phyloP scores from a whole-genome alignment of 2,888 invertebrate genomes.

The Celastrina argiolus region DNA sequence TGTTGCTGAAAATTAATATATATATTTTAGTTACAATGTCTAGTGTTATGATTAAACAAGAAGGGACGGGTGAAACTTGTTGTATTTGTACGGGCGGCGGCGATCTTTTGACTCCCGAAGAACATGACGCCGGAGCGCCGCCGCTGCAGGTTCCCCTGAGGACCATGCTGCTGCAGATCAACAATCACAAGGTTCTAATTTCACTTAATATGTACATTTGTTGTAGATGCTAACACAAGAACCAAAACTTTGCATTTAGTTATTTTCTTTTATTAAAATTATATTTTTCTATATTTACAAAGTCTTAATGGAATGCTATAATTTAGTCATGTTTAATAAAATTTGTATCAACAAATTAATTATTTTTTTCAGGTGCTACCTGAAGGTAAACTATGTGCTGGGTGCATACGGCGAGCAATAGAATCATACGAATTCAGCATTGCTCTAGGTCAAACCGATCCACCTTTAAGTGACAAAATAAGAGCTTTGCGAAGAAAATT shows the following conservation, averaged over 20 bases:
- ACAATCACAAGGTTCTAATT: slow-evolving; percentile 57
- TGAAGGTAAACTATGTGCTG: slow-evolving; percentile 53
- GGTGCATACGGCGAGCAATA: slow-evolving; percentile 53
- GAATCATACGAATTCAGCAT: slow-evolving; percentile 60
- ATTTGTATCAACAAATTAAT: slow-evolving; percentile 2
- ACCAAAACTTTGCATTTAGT: not conserved
- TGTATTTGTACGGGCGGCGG: slow-evolving; percentile 54
- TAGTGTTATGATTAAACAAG: slow-evolving; percentile 5
- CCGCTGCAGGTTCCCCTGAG: slow-evolving; percentile 52
- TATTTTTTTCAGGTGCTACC: slow-evolving; percentile 61
- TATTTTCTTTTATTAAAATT: no score
- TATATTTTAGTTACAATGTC: not conserved
- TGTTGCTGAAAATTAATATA: not conserved
- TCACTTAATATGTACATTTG: not conserved
- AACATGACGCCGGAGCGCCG: slow-evolving; percentile 55
- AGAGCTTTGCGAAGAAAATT: slow-evolving; percentile 56
- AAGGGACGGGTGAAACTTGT: slow-evolving; percentile 44
- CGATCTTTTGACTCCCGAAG: slow-evolving; percentile 58
- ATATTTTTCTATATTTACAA: not conserved
- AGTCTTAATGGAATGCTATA: not conserved
- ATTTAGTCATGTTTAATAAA: not conserved
- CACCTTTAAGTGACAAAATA: slow-evolving; percentile 66
- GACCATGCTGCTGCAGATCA: slow-evolving; percentile 62
- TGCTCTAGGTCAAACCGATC: slow-evolving; percentile 44
- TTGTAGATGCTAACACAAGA: not conserved